Conservation (phyloP, 2,888 invertebrate species). For the Pollenia angustigena region DNA sequence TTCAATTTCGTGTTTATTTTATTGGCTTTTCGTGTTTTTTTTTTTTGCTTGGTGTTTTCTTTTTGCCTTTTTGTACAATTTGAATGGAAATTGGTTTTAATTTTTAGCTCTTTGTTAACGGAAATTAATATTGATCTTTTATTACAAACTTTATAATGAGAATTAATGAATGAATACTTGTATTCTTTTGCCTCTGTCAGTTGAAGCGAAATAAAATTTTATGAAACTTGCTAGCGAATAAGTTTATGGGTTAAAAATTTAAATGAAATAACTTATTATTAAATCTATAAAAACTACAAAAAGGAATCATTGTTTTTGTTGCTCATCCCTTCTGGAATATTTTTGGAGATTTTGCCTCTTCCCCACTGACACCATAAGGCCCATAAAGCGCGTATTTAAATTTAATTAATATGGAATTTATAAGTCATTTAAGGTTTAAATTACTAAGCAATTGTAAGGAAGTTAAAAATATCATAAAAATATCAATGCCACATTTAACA, state of each 20-base stretch:
- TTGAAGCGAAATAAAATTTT: neutral
- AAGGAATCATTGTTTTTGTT: too few relatives aligned
- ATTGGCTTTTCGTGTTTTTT: neutral
- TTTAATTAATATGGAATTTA: too few relatives aligned
- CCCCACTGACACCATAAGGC: too few relatives aligned
- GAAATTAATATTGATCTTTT: slow-evolving; percentile 61
- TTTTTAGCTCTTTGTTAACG: slow-evolving; percentile 44
- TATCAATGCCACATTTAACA: too few relatives aligned
- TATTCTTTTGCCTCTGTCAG: neutral
- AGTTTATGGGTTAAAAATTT: too few relatives aligned
- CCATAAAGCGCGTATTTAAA: too few relatives aligned
- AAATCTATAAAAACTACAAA: neutral
- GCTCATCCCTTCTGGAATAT: too few relatives aligned
- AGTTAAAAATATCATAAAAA: too few relatives aligned
- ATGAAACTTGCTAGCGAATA: neutral
- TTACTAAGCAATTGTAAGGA: too few relatives aligned
- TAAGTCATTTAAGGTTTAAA: too few relatives aligned
- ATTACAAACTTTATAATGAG: slow-evolving; percentile 45
- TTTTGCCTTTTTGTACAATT: neutral
- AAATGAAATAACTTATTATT: neutral
- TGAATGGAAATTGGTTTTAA: slow-evolving; percentile 53
- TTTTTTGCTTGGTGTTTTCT: neutral
- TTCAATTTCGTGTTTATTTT: slow-evolving; percentile 39
- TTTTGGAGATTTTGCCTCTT: too few relatives aligned
- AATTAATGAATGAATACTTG: neutral